phyloP scores from a whole-genome alignment of 2,113 vertebrate genomes.

The Holacanthus passer region DNA sequence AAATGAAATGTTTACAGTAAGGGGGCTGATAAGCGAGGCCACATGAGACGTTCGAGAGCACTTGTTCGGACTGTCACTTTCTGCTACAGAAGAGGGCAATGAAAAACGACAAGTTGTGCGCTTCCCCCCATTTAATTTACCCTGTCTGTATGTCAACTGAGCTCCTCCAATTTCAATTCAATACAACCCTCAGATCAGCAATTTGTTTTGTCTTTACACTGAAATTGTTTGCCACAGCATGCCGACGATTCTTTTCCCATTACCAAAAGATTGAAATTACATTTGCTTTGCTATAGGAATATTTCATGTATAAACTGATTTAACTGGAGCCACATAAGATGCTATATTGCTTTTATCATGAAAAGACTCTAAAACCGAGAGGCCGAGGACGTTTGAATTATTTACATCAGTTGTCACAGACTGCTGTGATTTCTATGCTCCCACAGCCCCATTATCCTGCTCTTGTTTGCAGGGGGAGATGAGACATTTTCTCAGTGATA shows the following conservation, averaged over 20 bases:
- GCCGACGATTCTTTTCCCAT: slow-evolving; percentile 20
- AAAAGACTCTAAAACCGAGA: slow-evolving; percentile 36
- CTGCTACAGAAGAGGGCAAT: slow-evolving; percentile 44
- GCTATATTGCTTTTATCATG: slow-evolving; percentile 39
- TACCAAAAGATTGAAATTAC: slow-evolving; percentile 35
- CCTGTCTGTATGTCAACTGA: slow-evolving; percentile 53
- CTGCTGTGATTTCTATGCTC: slow-evolving; percentile 66
- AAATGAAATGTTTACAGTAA: slow-evolving; percentile 86
- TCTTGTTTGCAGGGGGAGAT: slow-evolving; percentile 59
- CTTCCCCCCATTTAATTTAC: slow-evolving; percentile 59
- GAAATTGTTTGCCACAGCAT: slow-evolving; percentile 39
- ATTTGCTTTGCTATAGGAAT: slow-evolving; percentile 47
- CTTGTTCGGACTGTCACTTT: slow-evolving; percentile 69
- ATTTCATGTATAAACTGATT: slow-evolving; percentile 43
- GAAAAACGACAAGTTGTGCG: slow-evolving; percentile 61
- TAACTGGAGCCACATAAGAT: slow-evolving; percentile 30
- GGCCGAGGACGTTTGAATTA: slow-evolving; percentile 69
- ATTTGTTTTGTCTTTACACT: slow-evolving; percentile 58
- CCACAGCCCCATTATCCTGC: slow-evolving; percentile 66
- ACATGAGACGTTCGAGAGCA: slow-evolving; percentile 60
- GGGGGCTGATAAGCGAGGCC: slow-evolving; percentile 72
- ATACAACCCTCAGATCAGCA: slow-evolving; percentile 31
- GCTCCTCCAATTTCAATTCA: slow-evolving; percentile 57
- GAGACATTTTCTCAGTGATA: slow-evolving; percentile 64
- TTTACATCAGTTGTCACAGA: slow-evolving; percentile 63